These are phyloP conservation scores for Trissolcus brochymenae DNA, from an alignment of 2,888 invertebrate species.

Conservation along the genomic window DNA sequence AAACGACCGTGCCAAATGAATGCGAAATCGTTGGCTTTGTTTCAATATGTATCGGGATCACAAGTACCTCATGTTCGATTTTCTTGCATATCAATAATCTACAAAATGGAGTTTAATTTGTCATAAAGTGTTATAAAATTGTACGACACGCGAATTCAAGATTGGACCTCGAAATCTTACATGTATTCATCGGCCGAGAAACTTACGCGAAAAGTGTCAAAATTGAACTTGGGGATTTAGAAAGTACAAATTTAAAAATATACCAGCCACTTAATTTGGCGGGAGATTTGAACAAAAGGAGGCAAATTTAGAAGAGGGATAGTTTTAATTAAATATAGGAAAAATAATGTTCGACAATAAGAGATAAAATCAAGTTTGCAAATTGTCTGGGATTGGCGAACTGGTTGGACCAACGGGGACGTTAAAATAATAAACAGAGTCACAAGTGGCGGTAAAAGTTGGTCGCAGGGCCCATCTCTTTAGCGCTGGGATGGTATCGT, in stretches of 20 bases:
- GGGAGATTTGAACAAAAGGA: too few species aligned
- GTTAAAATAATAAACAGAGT: constrained; percentile 56
- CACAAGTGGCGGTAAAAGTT: constrained; percentile 59
- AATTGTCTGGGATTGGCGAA: constrained; percentile 12
- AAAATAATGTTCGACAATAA: neutral
- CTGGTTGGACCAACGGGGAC: constrained; percentile 12
- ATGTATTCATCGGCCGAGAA: too few species aligned
- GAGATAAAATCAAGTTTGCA: constrained; percentile 2
- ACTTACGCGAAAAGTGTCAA: too few species aligned
- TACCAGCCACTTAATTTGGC: too few species aligned
- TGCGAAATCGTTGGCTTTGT: constrained; percentile 56
- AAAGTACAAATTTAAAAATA: too few species aligned
- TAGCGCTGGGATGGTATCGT: constrained; percentile 64
- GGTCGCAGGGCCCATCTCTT: constrained; percentile 63
- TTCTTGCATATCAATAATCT: constrained; percentile 32
- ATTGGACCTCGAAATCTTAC: too few species aligned
- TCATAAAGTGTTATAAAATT: constrained; percentile 12
- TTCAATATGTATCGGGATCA: constrained; percentile 57
- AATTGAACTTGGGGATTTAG: too few species aligned
- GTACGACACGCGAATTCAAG: neutral
- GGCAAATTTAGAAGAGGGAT: too few species aligned
- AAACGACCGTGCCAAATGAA: constrained; percentile 48
- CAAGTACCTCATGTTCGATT: constrained; percentile 42
- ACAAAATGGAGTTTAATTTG: too few species aligned
- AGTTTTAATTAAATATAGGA: too few species aligned